These are phyloP conservation scores for Bombylius discolor DNA, from an alignment of 2,888 invertebrate genomes.

Conservation along the genomic window DNA sequence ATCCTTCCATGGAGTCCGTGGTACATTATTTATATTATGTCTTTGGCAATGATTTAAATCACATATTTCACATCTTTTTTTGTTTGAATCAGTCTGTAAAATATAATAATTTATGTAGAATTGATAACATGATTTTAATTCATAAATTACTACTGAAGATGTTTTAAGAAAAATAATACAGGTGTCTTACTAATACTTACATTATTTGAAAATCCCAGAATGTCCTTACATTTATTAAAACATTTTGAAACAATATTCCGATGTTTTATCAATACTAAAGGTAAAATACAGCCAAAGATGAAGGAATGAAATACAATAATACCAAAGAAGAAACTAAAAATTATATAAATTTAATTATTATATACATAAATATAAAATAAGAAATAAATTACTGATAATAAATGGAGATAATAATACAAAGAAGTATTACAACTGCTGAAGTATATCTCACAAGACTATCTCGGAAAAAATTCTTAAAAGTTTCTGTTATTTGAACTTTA, in stretches of 20 bases:
- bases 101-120: not conserved
- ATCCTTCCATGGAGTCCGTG: slow-evolving; percentile 52
- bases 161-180: too few species aligned
- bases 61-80: slow-evolving; percentile 42
- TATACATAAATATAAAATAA: too few species aligned
- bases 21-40: slow-evolving; percentile 38
- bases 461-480: slow-evolving; percentile 2
- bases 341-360: not conserved
- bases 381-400: slow-evolving; percentile 6
- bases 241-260: slow-evolving; percentile 7
- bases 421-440: slow-evolving; percentile 3
- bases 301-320: slow-evolving; percentile 10
- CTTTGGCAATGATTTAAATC: slow-evolving; percentile 45
- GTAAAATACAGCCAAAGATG: slow-evolving; percentile 10
- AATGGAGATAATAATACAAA: slow-evolving; percentile 1
- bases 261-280: slow-evolving; percentile 12
- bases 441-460: slow-evolving; percentile 5
- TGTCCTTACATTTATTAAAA: slow-evolving; percentile 20
- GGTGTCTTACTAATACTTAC: slow-evolving; percentile 11
- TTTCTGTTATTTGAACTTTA: slow-evolving; percentile 5
- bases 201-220: slow-evolving; percentile 22
- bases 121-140: too few species aligned
- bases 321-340: slow-evolving; percentile 10
- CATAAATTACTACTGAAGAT: too few species aligned
- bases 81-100: not conserved